Evolutionary conservation across 1,140 invertebrate species (phyloP).

Genomic region (Nasonia longicornis): DNA sequence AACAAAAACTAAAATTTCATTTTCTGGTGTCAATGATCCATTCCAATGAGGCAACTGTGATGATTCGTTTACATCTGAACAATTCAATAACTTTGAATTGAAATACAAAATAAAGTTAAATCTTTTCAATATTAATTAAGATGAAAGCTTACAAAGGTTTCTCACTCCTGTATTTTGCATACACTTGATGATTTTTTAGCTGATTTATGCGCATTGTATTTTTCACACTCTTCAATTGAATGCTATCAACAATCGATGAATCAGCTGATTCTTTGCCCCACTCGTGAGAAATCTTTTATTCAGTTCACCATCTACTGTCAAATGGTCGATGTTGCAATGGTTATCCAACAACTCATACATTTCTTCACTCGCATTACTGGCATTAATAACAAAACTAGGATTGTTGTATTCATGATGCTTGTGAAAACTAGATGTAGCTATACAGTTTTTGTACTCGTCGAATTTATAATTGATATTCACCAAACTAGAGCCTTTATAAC

Average conservation of each 20-base stretch:
- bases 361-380: constrained; percentile 47
- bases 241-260: constrained; percentile 39
- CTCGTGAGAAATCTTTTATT: constrained; percentile 23
- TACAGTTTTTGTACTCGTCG: too few species aligned
- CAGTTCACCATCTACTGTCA: constrained; percentile 52
- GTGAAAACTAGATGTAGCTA: too few species aligned
- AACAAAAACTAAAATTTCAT: too few species aligned
- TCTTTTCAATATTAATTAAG: background rate
- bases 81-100: too few species aligned
- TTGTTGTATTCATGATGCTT: too few species aligned
- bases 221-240: constrained; percentile 42
- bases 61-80: too few species aligned
- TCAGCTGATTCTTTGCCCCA: constrained; percentile 39
- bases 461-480: too few species aligned
- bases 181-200: background rate
- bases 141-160: constrained; percentile 39
- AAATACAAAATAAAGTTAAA: too few species aligned
- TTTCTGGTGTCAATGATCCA: too few species aligned
- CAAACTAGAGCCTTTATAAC: too few species aligned
- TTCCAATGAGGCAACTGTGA: too few species aligned
- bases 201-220: constrained; percentile 1
- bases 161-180: constrained; percentile 41
- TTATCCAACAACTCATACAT: constrained; percentile 48
- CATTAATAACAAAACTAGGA: too few species aligned
- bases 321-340: constrained; percentile 55